Percentiles rank a stretch among this genome's conserved stretches.
Evolutionary conservation across 2,113 vertebrate genomes (phyloP).

Genomic region (Coregonus clupeaformis): DNA sequence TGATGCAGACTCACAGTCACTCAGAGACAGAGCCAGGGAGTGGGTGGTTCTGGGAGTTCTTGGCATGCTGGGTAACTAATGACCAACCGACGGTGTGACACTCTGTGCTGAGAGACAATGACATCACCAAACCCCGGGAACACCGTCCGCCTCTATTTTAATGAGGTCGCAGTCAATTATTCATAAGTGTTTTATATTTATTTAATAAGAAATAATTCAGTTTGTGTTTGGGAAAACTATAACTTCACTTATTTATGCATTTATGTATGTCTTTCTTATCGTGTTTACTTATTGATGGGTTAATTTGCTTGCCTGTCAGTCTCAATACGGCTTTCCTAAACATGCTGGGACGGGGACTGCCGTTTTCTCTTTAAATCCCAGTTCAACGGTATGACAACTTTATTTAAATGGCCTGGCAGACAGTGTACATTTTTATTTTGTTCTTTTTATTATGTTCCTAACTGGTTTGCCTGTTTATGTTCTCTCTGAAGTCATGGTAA

Average conservation of each 20-base stretch:
- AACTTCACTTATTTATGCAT: conserved; percentile 57
- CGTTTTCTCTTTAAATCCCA: conserved; percentile 7
- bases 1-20: background rate
- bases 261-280: conserved; percentile 54
- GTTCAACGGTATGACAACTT: conserved; percentile 5
- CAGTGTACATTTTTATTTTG: conserved; percentile 11
- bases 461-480: background rate
- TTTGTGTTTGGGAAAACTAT: conserved; percentile 39
- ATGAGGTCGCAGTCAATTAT: conserved; percentile 43
- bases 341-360: background rate
- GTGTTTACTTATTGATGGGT: conserved; percentile 65
- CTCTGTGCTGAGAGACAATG: background rate
- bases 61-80: conserved; percentile 23
- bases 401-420: conserved; percentile 24
- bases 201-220: conserved; percentile 54
- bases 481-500: background rate
- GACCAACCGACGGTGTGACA: conserved; percentile 15
- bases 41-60: conserved; percentile 16
- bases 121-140: background rate
- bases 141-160: conserved; percentile 11
- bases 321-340: conserved; percentile 15
- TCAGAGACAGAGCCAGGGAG: background rate
- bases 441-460: conserved; percentile 9
- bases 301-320: conserved; percentile 48
- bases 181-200: conserved; percentile 59